Conservation (phyloP, 2,113 vertebrate species). For the Toxostoma redivivum region DNA sequence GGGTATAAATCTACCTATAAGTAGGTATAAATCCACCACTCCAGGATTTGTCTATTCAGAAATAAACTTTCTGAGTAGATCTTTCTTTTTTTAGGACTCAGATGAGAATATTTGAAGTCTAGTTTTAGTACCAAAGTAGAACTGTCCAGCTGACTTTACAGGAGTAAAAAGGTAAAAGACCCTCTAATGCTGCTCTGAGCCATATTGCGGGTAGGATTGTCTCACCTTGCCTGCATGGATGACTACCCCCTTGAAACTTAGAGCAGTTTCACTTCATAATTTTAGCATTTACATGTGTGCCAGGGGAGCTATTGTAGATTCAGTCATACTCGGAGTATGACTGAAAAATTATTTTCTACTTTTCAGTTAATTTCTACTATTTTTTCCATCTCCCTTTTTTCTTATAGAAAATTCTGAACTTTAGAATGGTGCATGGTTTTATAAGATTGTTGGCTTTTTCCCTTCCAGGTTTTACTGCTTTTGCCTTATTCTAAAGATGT, state of each 20-base stretch:
- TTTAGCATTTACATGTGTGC: not conserved
- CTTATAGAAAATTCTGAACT: not conserved
- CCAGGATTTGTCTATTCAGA: not conserved
- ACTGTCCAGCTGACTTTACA: not conserved
- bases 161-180: not conserved
- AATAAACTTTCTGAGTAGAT: not conserved
- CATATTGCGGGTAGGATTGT: not conserved
- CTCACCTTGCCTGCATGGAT: not conserved
- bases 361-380: not conserved
- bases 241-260: not conserved
- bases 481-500: not conserved
- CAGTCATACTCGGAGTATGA: not conserved
- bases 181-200: not conserved
- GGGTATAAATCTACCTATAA: not conserved
- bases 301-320: not conserved
- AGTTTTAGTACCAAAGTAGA: not conserved
- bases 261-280: not conserved
- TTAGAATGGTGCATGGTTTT: not conserved
- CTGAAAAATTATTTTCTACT: not conserved
- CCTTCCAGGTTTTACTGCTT: not conserved
- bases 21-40: not conserved
- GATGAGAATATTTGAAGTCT: not conserved
- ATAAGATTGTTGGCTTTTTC: not conserved
- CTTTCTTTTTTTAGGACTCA: not conserved
- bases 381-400: not conserved